Base-by-base conservation (phyloP, 64 coral and sea anemone genomes). In the Orbicella faveolata region DNA sequence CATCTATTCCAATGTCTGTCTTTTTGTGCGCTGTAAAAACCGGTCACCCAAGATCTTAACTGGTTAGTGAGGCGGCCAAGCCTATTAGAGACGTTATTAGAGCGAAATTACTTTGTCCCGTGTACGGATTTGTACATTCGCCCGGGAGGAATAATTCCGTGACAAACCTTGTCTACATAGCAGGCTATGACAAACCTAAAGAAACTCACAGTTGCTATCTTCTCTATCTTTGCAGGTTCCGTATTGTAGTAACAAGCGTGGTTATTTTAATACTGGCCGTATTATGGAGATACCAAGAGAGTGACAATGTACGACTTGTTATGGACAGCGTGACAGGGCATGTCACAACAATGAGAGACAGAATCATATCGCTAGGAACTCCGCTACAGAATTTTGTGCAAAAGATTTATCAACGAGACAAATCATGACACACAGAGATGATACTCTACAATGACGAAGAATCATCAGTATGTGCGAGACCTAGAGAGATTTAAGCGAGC, bases 261-360 rank as follows among this genome's bases (percentile, higher is more conserved):
- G 23, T 94, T 18, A 41, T 94, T 36, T 68, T 94, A 87, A 35
- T 73, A 62, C 16, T 94, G 20, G 88, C 87, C 1, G 7, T 94
- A 6, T 74, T 89, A 35, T 94, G 93, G 93, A 92, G 81, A 87
- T 92, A 92, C 48, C 90, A 92, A 92, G 90, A 92, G 23, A 92
- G 75, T 63, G 83, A 92, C 44, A 53, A 85, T 85, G 65, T 85
- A 20, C 82, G 82, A 18, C n/a, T 85, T 8, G 65, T 73, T 41
- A 67, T 66, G 34, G 82, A 85, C 23, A 72, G 64, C 41, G 82
- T 85, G 63, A 72, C 37, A 52, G 82, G 82, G 52, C 65, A 85
- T 11, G 70, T 70, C 20, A 23, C 63, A 17, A 26, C 26, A 52
- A 52, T 85, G 12, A 73, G 36, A 85, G 82, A 85, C 63, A 73